A percentile compares a stretch with the other conserved stretches of the same genome.
These are phyloP conservation scores for Malurus elegans DNA, from an alignment of 2,113 vertebrate genomes.

Conservation along the genomic window DNA sequence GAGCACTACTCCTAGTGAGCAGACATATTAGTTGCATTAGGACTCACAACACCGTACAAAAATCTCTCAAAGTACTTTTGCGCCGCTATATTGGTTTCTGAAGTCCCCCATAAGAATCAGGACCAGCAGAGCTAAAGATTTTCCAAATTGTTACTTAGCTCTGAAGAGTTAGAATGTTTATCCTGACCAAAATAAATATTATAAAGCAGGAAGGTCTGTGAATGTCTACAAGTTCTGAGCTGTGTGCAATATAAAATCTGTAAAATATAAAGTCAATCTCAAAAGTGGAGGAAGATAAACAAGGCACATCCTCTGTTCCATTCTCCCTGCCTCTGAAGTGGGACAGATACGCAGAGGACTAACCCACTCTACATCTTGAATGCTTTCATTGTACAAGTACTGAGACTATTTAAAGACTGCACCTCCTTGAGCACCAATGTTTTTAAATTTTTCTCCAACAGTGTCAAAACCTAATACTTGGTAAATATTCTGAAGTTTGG, in stretches of 20 bases:
- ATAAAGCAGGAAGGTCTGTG: background rate
- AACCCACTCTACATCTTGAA: background rate
- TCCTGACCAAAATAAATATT: background rate
- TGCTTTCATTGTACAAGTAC: background rate
- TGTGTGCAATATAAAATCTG: background rate
- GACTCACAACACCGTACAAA: background rate
- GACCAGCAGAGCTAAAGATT: background rate
- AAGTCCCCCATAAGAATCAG: background rate
- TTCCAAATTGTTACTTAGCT: background rate
- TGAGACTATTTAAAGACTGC: background rate
- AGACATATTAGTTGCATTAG: background rate
- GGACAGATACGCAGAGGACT: background rate
- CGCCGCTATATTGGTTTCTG: background rate
- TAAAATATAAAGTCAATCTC: background rate
- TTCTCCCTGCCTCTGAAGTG: background rate
- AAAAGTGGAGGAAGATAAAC: background rate
- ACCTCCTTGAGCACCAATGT: background rate
- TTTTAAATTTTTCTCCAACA: background rate
- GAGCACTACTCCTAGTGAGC: background rate
- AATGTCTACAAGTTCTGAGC: background rate
- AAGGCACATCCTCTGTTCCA: background rate
- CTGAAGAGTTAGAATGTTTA: background rate
- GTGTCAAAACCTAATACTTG: background rate
- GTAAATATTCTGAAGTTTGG: background rate
- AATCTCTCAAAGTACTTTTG: background rate